Evolutionary conservation across 2,113 vertebrate genomes (phyloP).

Genomic region (Haplochromis burtoni): DNA sequence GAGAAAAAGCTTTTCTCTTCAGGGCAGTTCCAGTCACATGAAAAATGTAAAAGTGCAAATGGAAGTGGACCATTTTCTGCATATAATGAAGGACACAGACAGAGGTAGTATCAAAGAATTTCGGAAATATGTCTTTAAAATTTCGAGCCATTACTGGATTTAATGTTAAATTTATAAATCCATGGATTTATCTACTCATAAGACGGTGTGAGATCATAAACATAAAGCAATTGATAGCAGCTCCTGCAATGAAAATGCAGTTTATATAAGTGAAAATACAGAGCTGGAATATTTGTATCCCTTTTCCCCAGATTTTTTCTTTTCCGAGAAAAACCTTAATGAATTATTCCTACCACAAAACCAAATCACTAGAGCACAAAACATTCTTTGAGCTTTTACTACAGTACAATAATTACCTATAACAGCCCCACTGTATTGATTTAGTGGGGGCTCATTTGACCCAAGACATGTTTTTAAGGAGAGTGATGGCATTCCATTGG

Average conservation of each 20-base stretch:
- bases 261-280: neutral
- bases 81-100: neutral
- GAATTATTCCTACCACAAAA: neutral
- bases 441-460: neutral
- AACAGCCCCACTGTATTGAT: neutral
- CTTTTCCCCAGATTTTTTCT: neutral
- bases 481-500: neutral
- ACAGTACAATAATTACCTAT: neutral
- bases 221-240: neutral
- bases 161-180: neutral
- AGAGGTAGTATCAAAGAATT: neutral
- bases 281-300: neutral
- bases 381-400: neutral
- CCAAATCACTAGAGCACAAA: neutral
- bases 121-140: neutral
- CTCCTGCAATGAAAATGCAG: neutral
- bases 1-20: neutral
- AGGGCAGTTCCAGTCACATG: neutral
- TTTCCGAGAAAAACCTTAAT: neutral
- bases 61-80: neutral
- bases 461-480: neutral
- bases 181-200: neutral
- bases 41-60: conserved; percentile 15
- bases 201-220: neutral
- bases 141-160: neutral